A percentile compares a stretch with the other conserved stretches of the same genome.
Evolutionary conservation across 2,888 invertebrate genomes (phyloP).

Genomic region (Agrenia bidenticulata): DNA sequence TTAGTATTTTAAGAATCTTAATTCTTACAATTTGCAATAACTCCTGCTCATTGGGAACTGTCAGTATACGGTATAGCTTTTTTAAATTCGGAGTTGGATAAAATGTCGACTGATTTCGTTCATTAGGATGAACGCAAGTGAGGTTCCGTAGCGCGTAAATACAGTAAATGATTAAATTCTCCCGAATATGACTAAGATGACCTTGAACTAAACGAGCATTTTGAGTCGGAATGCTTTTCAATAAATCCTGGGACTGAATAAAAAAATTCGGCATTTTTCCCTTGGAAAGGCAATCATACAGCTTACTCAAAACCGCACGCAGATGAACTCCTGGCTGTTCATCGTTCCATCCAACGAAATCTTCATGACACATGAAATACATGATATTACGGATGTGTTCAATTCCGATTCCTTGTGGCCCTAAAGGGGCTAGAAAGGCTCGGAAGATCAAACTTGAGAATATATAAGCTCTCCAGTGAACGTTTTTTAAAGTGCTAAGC

Average conservation of each 20-base stretch:
- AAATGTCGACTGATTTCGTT: slow-evolving; percentile 60
- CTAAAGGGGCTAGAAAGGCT: slow-evolving; percentile 69
- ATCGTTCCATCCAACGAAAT: slow-evolving; percentile 71
- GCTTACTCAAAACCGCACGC: slow-evolving; percentile 64
- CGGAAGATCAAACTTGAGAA: slow-evolving; percentile 69
- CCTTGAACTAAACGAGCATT: slow-evolving; percentile 67
- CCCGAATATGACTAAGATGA: slow-evolving; percentile 67
- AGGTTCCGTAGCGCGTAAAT: slow-evolving; percentile 70
- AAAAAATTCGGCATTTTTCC: slow-evolving; percentile 70
- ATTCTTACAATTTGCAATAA: slow-evolving; percentile 37
- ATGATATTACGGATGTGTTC: slow-evolving; percentile 67
- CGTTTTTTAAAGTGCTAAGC: slow-evolving; percentile 66
- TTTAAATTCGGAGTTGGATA: slow-evolving; percentile 65
- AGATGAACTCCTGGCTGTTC: slow-evolving; percentile 71
- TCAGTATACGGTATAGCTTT: slow-evolving; percentile 64
- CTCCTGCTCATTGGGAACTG: slow-evolving; percentile 26
- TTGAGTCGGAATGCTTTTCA: slow-evolving; percentile 69
- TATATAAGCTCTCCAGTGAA: slow-evolving; percentile 71
- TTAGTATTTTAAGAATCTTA: too few relatives aligned
- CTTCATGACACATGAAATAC: slow-evolving; percentile 71
- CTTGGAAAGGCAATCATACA: slow-evolving; percentile 66
- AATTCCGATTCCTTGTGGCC: slow-evolving; percentile 63
- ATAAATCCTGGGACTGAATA: slow-evolving; percentile 69
- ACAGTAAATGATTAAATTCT: slow-evolving; percentile 71
- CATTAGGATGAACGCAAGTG: slow-evolving; percentile 59